Evolutionary conservation across 2,888 invertebrate genomes (phyloP).

Genomic region (Aromia moschata): DNA sequence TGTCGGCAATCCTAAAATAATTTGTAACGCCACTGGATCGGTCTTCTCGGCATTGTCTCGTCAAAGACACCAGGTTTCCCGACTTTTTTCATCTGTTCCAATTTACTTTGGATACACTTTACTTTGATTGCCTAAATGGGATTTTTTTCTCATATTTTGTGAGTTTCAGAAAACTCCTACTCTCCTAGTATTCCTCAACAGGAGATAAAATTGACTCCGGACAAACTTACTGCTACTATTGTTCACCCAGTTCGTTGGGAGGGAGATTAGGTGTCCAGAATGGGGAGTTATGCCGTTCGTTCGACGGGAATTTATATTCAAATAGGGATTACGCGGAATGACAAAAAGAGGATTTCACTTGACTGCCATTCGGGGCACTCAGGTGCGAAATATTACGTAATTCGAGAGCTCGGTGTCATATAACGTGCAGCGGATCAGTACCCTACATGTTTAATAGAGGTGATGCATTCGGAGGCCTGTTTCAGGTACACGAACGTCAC

Average conservation of each 20-base stretch:
- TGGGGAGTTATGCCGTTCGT: background rate
- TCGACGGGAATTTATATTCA: slow-evolving; percentile 5
- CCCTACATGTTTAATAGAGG: background rate
- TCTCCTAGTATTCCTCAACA: no score
- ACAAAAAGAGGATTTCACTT: slow-evolving; percentile 5
- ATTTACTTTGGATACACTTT: no score
- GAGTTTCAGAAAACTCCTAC: no score
- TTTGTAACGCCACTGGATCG: no score
- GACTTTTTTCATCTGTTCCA: no score
- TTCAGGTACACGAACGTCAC: background rate
- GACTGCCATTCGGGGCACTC: slow-evolving; percentile 4
- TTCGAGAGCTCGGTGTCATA: background rate
- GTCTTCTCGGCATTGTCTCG: no score
- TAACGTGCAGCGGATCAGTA: background rate
- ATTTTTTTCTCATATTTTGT: no score
- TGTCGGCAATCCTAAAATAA: no score
- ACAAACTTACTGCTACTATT: background rate
- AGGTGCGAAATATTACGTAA: slow-evolving; percentile 16
- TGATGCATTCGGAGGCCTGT: background rate
- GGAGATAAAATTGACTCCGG: no score
- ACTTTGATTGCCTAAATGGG: no score
- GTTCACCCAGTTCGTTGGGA: background rate
- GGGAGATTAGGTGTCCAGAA: background rate
- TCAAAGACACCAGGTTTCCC: no score
- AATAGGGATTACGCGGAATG: slow-evolving; percentile 1